Base-by-base conservation (phyloP, 2,888 invertebrate genomes). In the Calliopum simillimum region DNA sequence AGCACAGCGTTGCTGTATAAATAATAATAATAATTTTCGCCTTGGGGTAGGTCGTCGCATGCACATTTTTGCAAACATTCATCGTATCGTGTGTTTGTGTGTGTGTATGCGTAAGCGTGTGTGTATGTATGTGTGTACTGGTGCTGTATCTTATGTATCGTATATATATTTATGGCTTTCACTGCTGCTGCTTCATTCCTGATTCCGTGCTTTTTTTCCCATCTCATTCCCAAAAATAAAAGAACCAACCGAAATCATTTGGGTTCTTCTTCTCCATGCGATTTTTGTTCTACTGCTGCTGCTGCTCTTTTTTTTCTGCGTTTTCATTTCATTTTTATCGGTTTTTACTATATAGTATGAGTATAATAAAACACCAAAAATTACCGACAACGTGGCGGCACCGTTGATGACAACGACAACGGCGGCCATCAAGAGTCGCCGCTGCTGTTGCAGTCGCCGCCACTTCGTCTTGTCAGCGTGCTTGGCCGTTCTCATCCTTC, bases 41-140 rank as follows among this genome's bases (percentile, higher is more conserved):
- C 69, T 69, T 69, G 69, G 69, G 69, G 69, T 69, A 69, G 69
- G 69, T 69, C 69, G 62, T 56, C 63, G 62, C 23, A 63, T 64
- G 69, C 63, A 59, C 43, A 63, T 55, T 62, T 68, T 21, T 53
- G 51, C 61, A 25, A 33, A 33, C 51, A 59, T 61, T 68, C 61
- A 61, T 14, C 41, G 19, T 41, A 41, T 11, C 44, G 5, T 6
- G 33, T 33, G 33, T 33, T 3, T 25, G 5, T 25, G 33, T 8
- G 33, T 8, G 33, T 6, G 33, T 33, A 33, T 6, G 33, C 8
- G 33, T 3, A 33, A 8, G 33, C 33, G 8, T 33, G 33, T 33
- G 33, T 33, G 51, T 51, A 3, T 16, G 19, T 51, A 8, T 51
- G 51, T 51, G 6, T 16, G 8, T 55, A 19, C 43, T 55, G 46